Conservation (phyloP, 2,888 invertebrate genomes). For the Ichneumoninae sp. region DNA sequence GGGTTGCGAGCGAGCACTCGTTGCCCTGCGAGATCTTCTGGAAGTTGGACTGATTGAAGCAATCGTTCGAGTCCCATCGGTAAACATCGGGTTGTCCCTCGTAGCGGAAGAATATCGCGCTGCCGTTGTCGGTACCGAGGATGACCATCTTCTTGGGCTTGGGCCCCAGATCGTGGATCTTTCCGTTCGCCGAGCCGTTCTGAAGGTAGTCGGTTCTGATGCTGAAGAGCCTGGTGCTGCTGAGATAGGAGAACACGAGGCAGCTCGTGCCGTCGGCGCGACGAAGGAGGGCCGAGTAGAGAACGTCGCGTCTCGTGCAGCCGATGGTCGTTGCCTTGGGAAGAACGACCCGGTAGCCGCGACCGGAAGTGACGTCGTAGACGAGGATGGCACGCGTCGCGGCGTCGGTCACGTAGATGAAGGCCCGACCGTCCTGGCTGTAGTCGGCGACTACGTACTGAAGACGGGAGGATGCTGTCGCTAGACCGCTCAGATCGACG, state of each 20-base stretch:
- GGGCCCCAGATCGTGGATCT: conserved; percentile 85
- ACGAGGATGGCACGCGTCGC: conserved; percentile 85
- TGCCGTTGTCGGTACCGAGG: conserved; percentile 88
- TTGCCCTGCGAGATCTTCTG: conserved; percentile 86
- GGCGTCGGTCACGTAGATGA: conserved; percentile 85
- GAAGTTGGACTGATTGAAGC: conserved; percentile 85
- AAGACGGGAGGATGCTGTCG: conserved; percentile 85
- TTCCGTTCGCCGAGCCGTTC: conserved; percentile 86
- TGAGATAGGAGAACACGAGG: conserved; percentile 88
- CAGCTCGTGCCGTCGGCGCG: conserved; percentile 86
- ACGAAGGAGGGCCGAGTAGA: conserved; percentile 88
- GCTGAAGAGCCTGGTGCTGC: conserved; percentile 88
- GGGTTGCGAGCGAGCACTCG: conserved; percentile 86
- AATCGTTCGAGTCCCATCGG: conserved; percentile 86
- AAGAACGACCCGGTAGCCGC: conserved; percentile 88
- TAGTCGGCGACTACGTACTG: conserved; percentile 88
- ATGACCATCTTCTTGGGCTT: conserved; percentile 87
- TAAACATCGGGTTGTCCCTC: conserved; percentile 87
- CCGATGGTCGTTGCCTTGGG: conserved; percentile 86
- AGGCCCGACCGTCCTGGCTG: conserved; percentile 85
- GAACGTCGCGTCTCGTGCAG: conserved; percentile 86
- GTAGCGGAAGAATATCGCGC: conserved; percentile 87
- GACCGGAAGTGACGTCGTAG: conserved; percentile 87
- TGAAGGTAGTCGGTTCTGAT: conserved; percentile 88
- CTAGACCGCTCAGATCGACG: conserved; percentile 86